Conservation (phyloP, 2,888 invertebrate species). For the Bombylius discolor region DNA sequence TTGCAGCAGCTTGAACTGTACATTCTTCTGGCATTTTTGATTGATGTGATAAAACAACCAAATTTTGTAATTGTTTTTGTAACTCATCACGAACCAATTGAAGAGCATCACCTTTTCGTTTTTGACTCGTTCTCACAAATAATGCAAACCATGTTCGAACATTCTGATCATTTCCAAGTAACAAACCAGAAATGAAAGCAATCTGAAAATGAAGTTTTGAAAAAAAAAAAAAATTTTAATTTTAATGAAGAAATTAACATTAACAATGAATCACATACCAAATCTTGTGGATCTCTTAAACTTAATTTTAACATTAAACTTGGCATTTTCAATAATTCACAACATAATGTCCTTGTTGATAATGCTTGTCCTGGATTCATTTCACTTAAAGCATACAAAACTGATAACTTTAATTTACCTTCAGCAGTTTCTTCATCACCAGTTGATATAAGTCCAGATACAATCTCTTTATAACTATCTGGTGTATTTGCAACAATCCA, state of each 20-base stretch:
- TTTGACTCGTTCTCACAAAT: slow-evolving; percentile 60
- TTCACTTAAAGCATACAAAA: slow-evolving; percentile 68
- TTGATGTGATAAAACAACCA: slow-evolving; percentile 49
- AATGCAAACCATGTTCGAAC: slow-evolving; percentile 87
- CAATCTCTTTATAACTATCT: slow-evolving; percentile 83
- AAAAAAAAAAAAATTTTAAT: slow-evolving; percentile 1
- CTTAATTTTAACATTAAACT: slow-evolving; percentile 75
- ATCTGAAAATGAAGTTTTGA: slow-evolving; percentile 36
- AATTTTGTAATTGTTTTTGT: slow-evolving; percentile 51
- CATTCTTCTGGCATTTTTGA: slow-evolving; percentile 48
- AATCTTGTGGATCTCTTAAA: slow-evolving; percentile 50
- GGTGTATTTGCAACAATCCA: slow-evolving; percentile 90
- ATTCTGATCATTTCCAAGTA: slow-evolving; percentile 80
- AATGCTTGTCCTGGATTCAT: slow-evolving; percentile 83
- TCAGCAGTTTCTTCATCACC: slow-evolving; percentile 82
- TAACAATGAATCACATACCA: slow-evolving; percentile 32
- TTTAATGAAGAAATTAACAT: neutral
- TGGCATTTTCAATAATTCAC: slow-evolving; percentile 80
- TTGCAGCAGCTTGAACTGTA: slow-evolving; percentile 77
- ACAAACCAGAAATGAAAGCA: slow-evolving; percentile 75
- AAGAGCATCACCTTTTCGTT: slow-evolving; percentile 56
- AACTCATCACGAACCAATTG: slow-evolving; percentile 58
- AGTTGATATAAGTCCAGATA: slow-evolving; percentile 68
- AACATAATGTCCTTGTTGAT: slow-evolving; percentile 73
- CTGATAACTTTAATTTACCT: slow-evolving; percentile 58